These are phyloP conservation scores for Luehdorfia chinensis DNA, from an alignment of 1,140 invertebrate species.

Conservation along the genomic window DNA sequence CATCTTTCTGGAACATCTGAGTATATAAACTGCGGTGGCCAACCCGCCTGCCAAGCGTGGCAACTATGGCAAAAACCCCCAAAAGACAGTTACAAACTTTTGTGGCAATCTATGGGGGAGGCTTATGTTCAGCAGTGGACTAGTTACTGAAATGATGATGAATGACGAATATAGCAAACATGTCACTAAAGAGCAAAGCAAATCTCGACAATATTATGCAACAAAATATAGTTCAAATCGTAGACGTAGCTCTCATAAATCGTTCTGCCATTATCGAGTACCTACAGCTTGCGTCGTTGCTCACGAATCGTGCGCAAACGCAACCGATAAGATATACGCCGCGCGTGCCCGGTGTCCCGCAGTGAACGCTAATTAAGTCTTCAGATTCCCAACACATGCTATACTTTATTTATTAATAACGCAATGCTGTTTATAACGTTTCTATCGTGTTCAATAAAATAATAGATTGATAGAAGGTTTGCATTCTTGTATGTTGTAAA, in stretches of 20 bases:
- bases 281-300: too few species aligned
- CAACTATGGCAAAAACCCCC: too few species aligned
- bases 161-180: too few species aligned
- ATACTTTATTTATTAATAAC: constrained; percentile 53
- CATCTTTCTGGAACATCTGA: too few species aligned
- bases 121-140: too few species aligned
- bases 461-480: too few species aligned
- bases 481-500: not conserved
- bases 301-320: constrained; percentile 33
- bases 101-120: too few species aligned
- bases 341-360: constrained; percentile 51
- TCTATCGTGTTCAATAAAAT: constrained; percentile 11
- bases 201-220: constrained; percentile 3
- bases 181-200: too few species aligned
- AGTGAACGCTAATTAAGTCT: constrained; percentile 69
- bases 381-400: constrained; percentile 50
- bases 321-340: constrained; percentile 57
- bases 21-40: too few species aligned
- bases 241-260: constrained; percentile 2
- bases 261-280: not conserved
- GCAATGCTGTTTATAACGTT: constrained; percentile 30
- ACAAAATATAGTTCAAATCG: not conserved
- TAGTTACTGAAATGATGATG: too few species aligned
- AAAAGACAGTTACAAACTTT: too few species aligned
- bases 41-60: too few species aligned